phyloP scores from a whole-genome alignment of 2,888 invertebrate species.

The Orchesella flavescens region DNA sequence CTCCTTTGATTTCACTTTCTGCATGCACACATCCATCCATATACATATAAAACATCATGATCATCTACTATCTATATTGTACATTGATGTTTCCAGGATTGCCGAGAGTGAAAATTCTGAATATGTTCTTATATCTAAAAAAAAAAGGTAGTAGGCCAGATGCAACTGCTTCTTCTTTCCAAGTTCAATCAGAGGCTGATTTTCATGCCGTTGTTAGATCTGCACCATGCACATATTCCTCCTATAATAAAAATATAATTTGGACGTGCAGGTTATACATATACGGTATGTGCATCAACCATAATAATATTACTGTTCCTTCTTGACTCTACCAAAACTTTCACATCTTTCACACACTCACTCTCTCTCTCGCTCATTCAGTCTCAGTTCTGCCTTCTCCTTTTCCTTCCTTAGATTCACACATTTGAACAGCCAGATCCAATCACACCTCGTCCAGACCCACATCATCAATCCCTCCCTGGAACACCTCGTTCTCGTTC shows the following conservation, averaged over 20 bases:
- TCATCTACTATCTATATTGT: not conserved
- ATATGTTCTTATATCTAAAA: too few species aligned
- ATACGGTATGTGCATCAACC: not conserved
- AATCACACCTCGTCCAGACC: slow-evolving; percentile 53
- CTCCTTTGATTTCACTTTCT: slow-evolving; percentile 67
- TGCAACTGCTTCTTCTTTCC: not conserved
- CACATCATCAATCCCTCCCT: slow-evolving; percentile 67
- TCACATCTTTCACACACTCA: slow-evolving; percentile 31
- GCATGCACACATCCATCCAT: slow-evolving; percentile 37
- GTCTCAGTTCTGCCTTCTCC: slow-evolving; percentile 21
- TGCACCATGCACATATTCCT: too few species aligned
- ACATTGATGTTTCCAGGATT: slow-evolving; percentile 23
- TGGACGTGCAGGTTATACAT: too few species aligned
- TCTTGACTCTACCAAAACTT: slow-evolving; percentile 31
- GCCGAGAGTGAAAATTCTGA: slow-evolving; percentile 29
- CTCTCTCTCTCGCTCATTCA: slow-evolving; percentile 18
- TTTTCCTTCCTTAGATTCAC: slow-evolving; percentile 19
- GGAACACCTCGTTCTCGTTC: not conserved
- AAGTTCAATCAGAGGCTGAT: slow-evolving; percentile 23
- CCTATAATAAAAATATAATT: too few species aligned
- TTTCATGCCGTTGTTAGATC: too few species aligned
- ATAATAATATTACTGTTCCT: slow-evolving; percentile 26
- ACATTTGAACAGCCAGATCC: slow-evolving; percentile 42
- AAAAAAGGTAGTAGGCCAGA: too few species aligned
- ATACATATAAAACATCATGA: slow-evolving; percentile 9